Conservation (phyloP, 2,113 vertebrate species). For the Aspiorhynchus laticeps region DNA sequence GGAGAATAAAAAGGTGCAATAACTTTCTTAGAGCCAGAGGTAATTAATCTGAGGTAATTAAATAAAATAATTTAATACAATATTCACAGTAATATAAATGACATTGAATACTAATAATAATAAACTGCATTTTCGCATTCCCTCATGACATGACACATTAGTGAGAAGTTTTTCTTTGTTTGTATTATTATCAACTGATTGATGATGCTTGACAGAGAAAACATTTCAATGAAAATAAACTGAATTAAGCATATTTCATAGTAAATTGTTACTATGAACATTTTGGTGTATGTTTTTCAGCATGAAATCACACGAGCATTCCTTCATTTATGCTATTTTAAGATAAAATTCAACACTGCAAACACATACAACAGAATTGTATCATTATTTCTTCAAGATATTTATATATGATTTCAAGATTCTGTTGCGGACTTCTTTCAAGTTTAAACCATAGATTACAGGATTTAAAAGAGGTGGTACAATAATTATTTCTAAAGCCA, state of each 20-base stretch:
- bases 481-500: slow-evolving; percentile 43
- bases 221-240: not conserved
- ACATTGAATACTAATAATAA: not conserved
- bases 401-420: not conserved
- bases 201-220: not conserved
- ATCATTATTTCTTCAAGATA: not conserved
- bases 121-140: not conserved
- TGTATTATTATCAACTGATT: not conserved
- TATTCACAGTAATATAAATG: not conserved
- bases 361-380: not conserved
- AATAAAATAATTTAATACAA: not conserved
- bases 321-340: not conserved
- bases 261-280: not conserved
- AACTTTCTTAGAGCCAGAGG: not conserved
- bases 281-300: not conserved
- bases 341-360: not conserved
- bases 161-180: not conserved
- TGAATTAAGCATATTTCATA: not conserved
- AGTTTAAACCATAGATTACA: slow-evolving; percentile 43
- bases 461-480: slow-evolving; percentile 44
- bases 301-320: not conserved
- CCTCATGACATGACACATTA: not conserved
- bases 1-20: not conserved
- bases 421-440: slow-evolving; percentile 32
- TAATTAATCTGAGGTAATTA: not conserved